Percentiles rank a stretch among this genome's conserved stretches.
Evolutionary conservation across 2,888 invertebrate genomes (phyloP).

Genomic region (Coecobrya sp.): DNA sequence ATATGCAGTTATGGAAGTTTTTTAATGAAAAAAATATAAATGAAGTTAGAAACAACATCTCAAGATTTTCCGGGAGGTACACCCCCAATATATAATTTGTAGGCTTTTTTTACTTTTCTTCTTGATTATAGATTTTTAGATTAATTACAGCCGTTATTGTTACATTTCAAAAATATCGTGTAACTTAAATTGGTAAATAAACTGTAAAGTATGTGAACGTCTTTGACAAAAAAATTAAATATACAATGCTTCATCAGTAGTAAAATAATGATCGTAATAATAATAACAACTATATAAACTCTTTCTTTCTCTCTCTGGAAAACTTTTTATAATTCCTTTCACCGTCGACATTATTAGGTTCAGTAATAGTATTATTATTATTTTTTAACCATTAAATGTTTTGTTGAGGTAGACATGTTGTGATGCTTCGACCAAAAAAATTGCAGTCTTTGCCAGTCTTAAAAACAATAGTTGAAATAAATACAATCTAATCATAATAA

Average conservation of each 20-base stretch:
- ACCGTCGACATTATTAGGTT: background rate
- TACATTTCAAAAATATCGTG: constrained; percentile 50
- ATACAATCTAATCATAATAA: constrained; percentile 1
- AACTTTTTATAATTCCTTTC: background rate
- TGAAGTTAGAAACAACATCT: background rate
- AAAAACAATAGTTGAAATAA: constrained; percentile 59
- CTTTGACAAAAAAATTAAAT: constrained; percentile 37
- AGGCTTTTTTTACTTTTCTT: constrained; percentile 13
- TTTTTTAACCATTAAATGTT: constrained; percentile 34
- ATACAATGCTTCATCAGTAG: constrained; percentile 15
- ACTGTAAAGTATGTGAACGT: background rate
- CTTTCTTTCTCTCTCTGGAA: constrained; percentile 10
- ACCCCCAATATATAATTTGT: background rate
- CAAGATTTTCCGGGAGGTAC: background rate
- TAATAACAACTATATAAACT: constrained; percentile 14
- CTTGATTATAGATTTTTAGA: constrained; percentile 24
- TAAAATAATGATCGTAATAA: constrained; percentile 4
- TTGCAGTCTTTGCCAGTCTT: constrained; percentile 86
- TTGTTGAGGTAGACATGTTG: constrained; percentile 86
- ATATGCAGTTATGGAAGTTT: too few relatives aligned
- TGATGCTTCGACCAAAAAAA: constrained; percentile 81
- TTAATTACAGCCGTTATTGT: background rate
- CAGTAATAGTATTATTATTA: constrained; percentile 34
- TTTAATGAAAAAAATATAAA: too few relatives aligned
- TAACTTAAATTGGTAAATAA: constrained; percentile 40